Base-by-base conservation (phyloP, 2,113 vertebrate genomes). In the Pundamilia nyererei region DNA sequence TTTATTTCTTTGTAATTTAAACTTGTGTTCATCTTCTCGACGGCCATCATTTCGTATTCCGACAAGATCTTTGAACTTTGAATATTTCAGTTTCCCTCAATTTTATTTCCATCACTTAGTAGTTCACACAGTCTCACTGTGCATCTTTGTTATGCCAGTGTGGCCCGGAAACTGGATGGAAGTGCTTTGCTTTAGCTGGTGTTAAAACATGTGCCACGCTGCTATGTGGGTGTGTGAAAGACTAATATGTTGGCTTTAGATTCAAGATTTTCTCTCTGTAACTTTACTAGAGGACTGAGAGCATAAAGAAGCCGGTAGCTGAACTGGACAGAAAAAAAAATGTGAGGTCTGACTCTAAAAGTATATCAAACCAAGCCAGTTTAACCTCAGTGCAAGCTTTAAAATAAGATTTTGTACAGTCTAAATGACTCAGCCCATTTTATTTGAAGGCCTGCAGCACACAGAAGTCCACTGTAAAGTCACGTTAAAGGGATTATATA, bases 211-310 rank as follows among this genome's bases (percentile, higher is more conserved):
- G 83, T 45, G 45, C 26, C 79, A 65, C 58, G 29, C 68, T 15
- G 45, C 17, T 38, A 55, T 26, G 68, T 75, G 79, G 62, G 75
- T 24, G 21, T 84, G 72, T 80, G 35, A 79, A 85, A 83, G 80
- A 87, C 85, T 75, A 83, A 85, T 87, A 51, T 81, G 56, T 86
- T 90, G 80, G 55, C 47, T 85, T 83, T n/a, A 29, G 35, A 88
- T 65, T 80, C 83, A 55, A 86, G 80, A 58, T 47, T 84, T 77
- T 80, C 40, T 49, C 33, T 80, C 26, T n/a, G 49, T 49, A 35
- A 47, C 11, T 75, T 56, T 21, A 49, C 38, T 33, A n/a, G 26
- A 89, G 19, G 68, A 7, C 6, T 29, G 42, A 24, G 31, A 80
- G 26, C 38, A 56, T 55, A 21, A 58, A 79, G 40, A 40, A 12